These are phyloP conservation scores for Pseudonaja textilis DNA, from an alignment of 2,113 vertebrate genomes.

Conservation along the genomic window DNA sequence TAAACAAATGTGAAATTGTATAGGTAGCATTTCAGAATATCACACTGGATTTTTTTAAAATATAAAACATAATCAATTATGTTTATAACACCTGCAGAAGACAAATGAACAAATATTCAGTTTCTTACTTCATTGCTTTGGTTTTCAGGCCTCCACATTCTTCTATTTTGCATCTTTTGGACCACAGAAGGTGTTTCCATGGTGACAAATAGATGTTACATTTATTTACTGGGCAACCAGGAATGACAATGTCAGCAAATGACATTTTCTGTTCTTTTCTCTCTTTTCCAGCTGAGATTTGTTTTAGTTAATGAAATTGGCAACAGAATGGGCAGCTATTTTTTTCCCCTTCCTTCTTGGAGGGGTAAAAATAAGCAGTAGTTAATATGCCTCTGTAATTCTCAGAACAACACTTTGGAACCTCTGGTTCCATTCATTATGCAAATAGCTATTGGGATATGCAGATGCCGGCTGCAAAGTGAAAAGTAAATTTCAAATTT, in stretches of 20 bases:
- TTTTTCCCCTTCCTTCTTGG: slow-evolving; percentile 42
- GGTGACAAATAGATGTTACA: slow-evolving; percentile 67
- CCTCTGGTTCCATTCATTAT: slow-evolving; percentile 24
- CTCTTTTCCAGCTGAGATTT: slow-evolving; percentile 49
- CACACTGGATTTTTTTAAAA: slow-evolving; percentile 46
- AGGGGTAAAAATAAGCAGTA: slow-evolving; percentile 42
- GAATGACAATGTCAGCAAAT: slow-evolving; percentile 65
- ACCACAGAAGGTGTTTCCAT: slow-evolving; percentile 67
- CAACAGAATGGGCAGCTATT: slow-evolving; percentile 48
- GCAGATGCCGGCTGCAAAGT: slow-evolving; percentile 37
- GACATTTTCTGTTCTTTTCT: slow-evolving; percentile 65
- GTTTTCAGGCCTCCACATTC: slow-evolving; percentile 61
- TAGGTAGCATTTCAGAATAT: slow-evolving; percentile 47
- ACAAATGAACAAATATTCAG: slow-evolving; percentile 54
- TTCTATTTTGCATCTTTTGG: slow-evolving; percentile 61
- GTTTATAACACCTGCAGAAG: slow-evolving; percentile 32
- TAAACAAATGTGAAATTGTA: slow-evolving; percentile 3
- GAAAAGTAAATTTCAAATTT: slow-evolving; percentile 63
- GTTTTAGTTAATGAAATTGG: slow-evolving; percentile 64
- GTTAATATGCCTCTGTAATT: slow-evolving; percentile 48
- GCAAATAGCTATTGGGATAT: slow-evolving; percentile 37
- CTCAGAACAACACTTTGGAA: slow-evolving; percentile 26
- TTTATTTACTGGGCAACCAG: slow-evolving; percentile 72
- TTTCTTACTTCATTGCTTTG: slow-evolving; percentile 51
- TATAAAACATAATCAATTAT: slow-evolving; percentile 34